These are phyloP conservation scores for Percina caprodes DNA, from an alignment of 2,113 vertebrate species.

Conservation along the genomic window DNA sequence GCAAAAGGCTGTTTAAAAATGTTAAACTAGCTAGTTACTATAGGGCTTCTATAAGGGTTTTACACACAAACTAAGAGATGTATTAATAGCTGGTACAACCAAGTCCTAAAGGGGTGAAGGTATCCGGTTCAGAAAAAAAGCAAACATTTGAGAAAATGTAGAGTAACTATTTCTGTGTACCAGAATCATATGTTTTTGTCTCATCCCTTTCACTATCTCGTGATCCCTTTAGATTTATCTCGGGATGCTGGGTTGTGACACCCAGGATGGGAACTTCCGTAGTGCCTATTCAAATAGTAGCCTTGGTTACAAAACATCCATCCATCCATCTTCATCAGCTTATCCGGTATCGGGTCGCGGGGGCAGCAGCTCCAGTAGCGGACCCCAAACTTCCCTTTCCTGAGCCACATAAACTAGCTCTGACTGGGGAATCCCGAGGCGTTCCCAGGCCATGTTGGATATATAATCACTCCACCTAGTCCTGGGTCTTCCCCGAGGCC, in stretches of 20 bases:
- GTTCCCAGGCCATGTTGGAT: too few species aligned
- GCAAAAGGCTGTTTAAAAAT: too few species aligned
- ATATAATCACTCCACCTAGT: too few species aligned
- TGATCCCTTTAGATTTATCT: background rate
- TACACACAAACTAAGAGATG: background rate
- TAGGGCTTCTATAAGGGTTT: background rate
- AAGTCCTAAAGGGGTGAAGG: background rate
- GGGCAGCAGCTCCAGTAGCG: too few species aligned
- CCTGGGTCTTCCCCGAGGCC: too few species aligned
- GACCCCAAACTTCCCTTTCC: too few species aligned
- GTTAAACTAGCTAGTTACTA: too few species aligned
- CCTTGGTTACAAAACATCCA: background rate
- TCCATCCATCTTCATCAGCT: too few species aligned
- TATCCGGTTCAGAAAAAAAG: background rate
- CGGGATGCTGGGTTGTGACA: background rate
- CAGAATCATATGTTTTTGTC: background rate
- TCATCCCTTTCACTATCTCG: background rate
- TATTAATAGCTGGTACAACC: background rate
- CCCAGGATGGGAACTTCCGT: background rate
- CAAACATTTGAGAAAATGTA: background rate
- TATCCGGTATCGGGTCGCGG: too few species aligned
- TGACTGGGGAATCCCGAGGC: too few species aligned
- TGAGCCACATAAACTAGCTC: too few species aligned
- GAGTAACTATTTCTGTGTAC: background rate
- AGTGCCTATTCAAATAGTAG: background rate